Evolutionary conservation across 1,140 invertebrate genomes (phyloP), one percentile per base, ranked within the genome.

Genomic region (Mactra quadrangularis): DNA sequence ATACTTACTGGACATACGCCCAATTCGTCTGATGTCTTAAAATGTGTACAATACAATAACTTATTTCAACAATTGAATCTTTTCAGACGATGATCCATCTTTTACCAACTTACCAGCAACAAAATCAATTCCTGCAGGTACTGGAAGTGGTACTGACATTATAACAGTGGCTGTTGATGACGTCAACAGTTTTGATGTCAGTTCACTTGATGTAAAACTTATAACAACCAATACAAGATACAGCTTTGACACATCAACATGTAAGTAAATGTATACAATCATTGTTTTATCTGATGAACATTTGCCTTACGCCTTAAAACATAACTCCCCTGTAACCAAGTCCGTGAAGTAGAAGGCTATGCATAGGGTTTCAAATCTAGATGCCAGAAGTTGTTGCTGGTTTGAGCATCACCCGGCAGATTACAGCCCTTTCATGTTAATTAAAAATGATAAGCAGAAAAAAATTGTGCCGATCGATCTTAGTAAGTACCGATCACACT

Each of bases 91-190:
- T 15, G 25, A 38, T 33, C 72, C 72, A 13, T 0, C 11, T 1
- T 66, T 78, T 25, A 66, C 45, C 29, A 78, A 78, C 22, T 41
- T 78, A 13, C 59, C 75, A 4, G 29, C 29, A 4, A 78, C 75
- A 1, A 45, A 52, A n/a, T 22, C 59, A 11, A 53, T 78, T 11
- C 1, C 41, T 1, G 45, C 52, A 7, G 11, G 9, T 3, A 57
- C 50, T 47, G 25, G 41, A 15, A 29, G 35, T n/a, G 75, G 75
- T 4, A 66, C 75, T 41, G 52, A 38, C 11, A 35, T 78, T 11
- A 66, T 66, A 33, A 31, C 41, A 1, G 60, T 78, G 2, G 55
- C 41, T n/a, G 50, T 55, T 25, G 19, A 0, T 19, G 76, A 78
- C 38, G 29, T 41, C 57, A 47, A 78, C 50, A 66, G n/a, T 1